These are phyloP conservation scores for Phrynosoma platyrhinos DNA, from an alignment of 2,113 vertebrate species.

Conservation along the genomic window DNA sequence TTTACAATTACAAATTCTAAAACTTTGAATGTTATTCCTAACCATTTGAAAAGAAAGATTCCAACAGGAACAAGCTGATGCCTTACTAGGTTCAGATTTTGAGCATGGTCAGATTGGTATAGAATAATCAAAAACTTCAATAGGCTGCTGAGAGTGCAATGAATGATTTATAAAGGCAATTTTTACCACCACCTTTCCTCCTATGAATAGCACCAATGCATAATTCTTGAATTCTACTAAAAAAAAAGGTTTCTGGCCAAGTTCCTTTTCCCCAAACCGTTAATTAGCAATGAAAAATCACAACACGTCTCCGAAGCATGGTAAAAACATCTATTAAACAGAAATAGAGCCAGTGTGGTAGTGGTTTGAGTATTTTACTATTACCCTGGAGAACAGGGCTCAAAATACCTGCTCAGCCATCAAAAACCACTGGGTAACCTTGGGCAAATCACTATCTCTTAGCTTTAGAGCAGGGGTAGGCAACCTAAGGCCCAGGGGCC, in stretches of 20 bases:
- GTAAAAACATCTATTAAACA: constrained; percentile 1
- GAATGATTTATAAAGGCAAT: neutral
- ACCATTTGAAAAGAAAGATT: neutral
- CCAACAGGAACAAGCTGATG: neutral
- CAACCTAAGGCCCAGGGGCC: too few species aligned
- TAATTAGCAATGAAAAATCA: neutral
- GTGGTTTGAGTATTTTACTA: neutral
- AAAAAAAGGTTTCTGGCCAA: neutral
- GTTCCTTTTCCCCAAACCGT: neutral
- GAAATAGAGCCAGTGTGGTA: neutral
- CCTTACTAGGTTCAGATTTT: neutral
- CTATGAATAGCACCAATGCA: neutral
- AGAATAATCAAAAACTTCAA: neutral
- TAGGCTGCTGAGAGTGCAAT: neutral
- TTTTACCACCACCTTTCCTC: neutral
- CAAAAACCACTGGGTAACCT: too few species aligned
- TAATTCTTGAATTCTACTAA: neutral
- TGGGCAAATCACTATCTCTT: too few species aligned
- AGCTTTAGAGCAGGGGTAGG: too few species aligned
- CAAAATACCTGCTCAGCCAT: too few species aligned
- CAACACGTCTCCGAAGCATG: neutral
- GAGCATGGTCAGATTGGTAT: neutral
- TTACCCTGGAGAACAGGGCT: neutral
- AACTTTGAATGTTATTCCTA: too few species aligned
- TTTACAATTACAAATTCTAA: too few species aligned